Conservation (phyloP, 2,888 invertebrate genomes). For the Brenthis ino region DNA sequence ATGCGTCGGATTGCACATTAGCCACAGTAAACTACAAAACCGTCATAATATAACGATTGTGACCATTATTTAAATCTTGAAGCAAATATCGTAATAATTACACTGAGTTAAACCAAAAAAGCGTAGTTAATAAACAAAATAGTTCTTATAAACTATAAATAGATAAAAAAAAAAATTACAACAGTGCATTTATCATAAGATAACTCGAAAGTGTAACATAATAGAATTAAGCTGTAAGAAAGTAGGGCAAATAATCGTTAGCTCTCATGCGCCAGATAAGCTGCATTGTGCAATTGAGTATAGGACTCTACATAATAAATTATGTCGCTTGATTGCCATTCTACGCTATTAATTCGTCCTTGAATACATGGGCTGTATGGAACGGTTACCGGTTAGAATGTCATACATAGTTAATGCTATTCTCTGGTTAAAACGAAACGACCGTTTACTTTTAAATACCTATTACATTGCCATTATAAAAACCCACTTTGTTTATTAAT, state of each 20-base stretch:
- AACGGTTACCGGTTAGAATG: slow-evolving; percentile 38
- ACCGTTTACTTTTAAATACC: neutral
- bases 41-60: neutral
- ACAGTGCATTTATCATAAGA: slow-evolving; percentile 59
- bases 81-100: neutral
- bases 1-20: slow-evolving; percentile 37
- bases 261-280: slow-evolving; percentile 70
- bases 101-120: neutral
- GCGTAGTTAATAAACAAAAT: neutral
- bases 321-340: slow-evolving; percentile 62
- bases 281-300: slow-evolving; percentile 74
- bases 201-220: slow-evolving; percentile 58
- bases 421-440: slow-evolving; percentile 7
- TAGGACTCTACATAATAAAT: slow-evolving; percentile 63
- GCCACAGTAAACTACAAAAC: slow-evolving; percentile 11
- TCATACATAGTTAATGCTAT: slow-evolving; percentile 21
- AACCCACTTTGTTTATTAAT: neutral
- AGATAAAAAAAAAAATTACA: neutral
- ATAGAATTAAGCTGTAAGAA: slow-evolving; percentile 58
- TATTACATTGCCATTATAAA: neutral
- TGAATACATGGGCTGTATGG: slow-evolving; percentile 57
- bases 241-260: slow-evolving; percentile 71
- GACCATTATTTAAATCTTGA: neutral
- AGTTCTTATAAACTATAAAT: neutral
- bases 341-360: slow-evolving; percentile 73